Base-by-base conservation (phyloP, 2,888 invertebrate genomes). In the Oegoconia quadripuncta region DNA sequence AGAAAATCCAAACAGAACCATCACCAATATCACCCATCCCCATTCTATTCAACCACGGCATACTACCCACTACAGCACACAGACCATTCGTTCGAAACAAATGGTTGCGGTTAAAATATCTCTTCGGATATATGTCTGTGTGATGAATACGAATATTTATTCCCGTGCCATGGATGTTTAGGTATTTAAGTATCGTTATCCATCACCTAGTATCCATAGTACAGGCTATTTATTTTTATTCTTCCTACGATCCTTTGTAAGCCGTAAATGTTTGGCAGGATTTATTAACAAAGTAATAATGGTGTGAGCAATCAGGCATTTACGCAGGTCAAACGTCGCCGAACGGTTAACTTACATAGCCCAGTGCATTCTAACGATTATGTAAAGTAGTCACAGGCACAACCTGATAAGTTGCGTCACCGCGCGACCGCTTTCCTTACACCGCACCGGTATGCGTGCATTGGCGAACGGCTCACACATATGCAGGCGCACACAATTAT, bases 281-380 rank as follows among this genome's bases (percentile, higher is more conserved):
- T 3, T 23, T 23, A 8, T 23, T 8, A 23, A 9, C n/a, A n/a
- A 9, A 23, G 23, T 8, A 3, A 23, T 23, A 15, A 29, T 7
- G 8, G 7, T 12, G 13, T 27, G n/a, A 11, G 27, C 13, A 30
- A 17, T 17, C 6, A 28, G 28, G 31, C 18, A 20, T n/a, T n/a
- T n/a, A n/a, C 20, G 6, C 11, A 25, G 35, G 35, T 28, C 28
- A 28, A 13, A 26, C 14, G 27, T 27, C 13, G 28, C 4, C 13
- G 16, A 18, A 20, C 16, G 11, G 28, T 12, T 18, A 27, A 27
- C n/a, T 17, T 35, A 27, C 23, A 27, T 35, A 26, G 12, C 15
- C 13, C 16, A 26, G 27, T 37, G 34, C 36, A 41, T 34, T 34
- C 41, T 37, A 41, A 41, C 27, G 33, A 41, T 41, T 41, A 41